Percentiles rank a stretch among this genome's conserved stretches.
phyloP scores from a whole-genome alignment of 1,140 invertebrate species.

The Alviniconcha marisindica region DNA sequence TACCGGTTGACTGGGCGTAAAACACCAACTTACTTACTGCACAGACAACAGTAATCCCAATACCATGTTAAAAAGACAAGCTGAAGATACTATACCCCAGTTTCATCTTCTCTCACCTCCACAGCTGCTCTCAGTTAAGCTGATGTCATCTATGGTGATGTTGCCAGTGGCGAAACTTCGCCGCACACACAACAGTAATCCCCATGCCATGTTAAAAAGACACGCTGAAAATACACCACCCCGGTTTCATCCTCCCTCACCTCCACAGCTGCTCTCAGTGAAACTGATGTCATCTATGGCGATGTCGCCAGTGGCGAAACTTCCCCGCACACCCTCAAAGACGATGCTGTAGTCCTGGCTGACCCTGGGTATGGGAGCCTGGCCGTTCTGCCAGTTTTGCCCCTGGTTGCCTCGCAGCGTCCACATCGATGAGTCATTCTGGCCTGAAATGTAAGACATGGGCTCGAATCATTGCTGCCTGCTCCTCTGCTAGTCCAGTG shows the following conservation, averaged over 20 bases:
- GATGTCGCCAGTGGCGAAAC: conserved; percentile 56
- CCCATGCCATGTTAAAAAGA: no score
- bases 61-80: no score
- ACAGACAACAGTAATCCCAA: no score
- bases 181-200: no score
- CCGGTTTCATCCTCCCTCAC: not conserved
- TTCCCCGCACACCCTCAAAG: conserved; percentile 52
- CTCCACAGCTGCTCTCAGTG: conserved; percentile 34
- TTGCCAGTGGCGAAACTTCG: conserved; percentile 51
- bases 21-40: no score
- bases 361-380: conserved; percentile 52
- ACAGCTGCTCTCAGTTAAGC: conserved; percentile 41
- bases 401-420: conserved; percentile 56
- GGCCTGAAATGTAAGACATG: not conserved
- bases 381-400: conserved; percentile 57
- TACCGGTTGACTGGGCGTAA: no score
- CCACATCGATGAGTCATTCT: conserved; percentile 17
- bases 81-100: no score
- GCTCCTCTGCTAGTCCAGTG: no score
- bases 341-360: conserved; percentile 50
- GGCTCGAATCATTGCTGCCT: no score
- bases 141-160: conserved; percentile 66
- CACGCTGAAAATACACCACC: no score
- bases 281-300: conserved; percentile 65
- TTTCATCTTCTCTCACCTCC: conserved; percentile 17